A percentile compares a stretch with the other conserved stretches of the same genome.
Evolutionary conservation across 23 tunicate species (phyloP).

Genomic region (Botrylloides violaceus): DNA sequence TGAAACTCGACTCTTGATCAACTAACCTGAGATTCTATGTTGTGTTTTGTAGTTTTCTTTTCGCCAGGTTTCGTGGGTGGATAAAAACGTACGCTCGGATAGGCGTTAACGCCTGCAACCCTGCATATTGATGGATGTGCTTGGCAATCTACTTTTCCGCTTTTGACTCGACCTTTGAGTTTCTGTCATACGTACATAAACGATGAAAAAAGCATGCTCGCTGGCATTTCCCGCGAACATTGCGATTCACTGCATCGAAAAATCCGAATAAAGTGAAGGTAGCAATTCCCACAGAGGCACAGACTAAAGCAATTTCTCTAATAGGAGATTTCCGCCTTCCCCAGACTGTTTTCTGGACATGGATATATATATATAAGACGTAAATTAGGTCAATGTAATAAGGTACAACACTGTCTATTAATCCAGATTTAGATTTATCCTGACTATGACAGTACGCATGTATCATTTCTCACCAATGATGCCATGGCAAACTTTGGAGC

Average conservation of each 20-base stretch:
- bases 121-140: conserved; percentile 59
- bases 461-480: conserved; percentile 75
- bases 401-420: background rate
- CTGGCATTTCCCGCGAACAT: no score
- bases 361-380: no score
- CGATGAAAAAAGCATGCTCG: no score
- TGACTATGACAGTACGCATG: no score
- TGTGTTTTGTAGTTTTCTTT: conserved; percentile 9
- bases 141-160: conserved; percentile 83
- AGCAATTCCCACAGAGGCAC: no score
- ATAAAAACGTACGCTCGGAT: conserved; percentile 76
- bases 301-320: no score
- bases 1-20: background rate
- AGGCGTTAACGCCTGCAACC: conserved; percentile 51
- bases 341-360: no score
- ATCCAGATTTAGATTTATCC: no score
- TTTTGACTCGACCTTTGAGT: conserved; percentile 43
- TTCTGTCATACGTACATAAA: conserved; percentile 12
- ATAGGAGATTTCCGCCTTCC: no score
- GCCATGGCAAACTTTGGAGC: conserved; percentile 68
- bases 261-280: no score
- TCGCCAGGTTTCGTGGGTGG: conserved; percentile 43
- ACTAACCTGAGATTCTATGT: conserved; percentile 11
- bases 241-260: no score
- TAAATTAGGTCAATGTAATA: background rate